Evolutionary conservation across 2,113 vertebrate species (phyloP).

Genomic region (Apeltes quadracus): DNA sequence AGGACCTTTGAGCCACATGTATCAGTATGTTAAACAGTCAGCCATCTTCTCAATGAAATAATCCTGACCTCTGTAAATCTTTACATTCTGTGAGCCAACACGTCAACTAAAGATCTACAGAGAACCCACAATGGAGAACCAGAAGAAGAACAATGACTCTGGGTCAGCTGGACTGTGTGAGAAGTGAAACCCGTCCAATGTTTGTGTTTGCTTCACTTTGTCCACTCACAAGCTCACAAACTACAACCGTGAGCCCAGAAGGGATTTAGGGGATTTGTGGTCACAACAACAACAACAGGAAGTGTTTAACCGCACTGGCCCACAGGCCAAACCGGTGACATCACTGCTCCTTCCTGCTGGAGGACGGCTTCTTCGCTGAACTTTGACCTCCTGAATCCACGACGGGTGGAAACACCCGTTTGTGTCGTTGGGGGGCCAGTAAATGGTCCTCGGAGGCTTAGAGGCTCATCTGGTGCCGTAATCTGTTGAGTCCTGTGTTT

Average conservation of each 20-base stretch:
- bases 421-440: not conserved
- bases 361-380: not conserved
- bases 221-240: not conserved
- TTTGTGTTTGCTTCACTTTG: not conserved
- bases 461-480: constrained; percentile 28
- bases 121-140: not conserved
- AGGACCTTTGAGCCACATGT: no score
- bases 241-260: not conserved
- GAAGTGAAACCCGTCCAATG: no score
- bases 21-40: not conserved
- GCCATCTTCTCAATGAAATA: not conserved
- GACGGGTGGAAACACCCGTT: constrained; percentile 2
- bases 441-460: constrained; percentile 37
- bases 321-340: not conserved
- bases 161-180: no score
- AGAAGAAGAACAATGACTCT: no score
- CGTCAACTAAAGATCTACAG: not conserved
- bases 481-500: not conserved
- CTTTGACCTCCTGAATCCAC: not conserved
- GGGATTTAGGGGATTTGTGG: not conserved
- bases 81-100: not conserved
- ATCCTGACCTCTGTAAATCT: not conserved
- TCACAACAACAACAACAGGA: constrained; percentile 1
- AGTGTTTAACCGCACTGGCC: not conserved
- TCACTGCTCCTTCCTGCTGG: not conserved